Base-by-base conservation (phyloP, 2,113 vertebrate genomes). In the Psettodes erumei region DNA sequence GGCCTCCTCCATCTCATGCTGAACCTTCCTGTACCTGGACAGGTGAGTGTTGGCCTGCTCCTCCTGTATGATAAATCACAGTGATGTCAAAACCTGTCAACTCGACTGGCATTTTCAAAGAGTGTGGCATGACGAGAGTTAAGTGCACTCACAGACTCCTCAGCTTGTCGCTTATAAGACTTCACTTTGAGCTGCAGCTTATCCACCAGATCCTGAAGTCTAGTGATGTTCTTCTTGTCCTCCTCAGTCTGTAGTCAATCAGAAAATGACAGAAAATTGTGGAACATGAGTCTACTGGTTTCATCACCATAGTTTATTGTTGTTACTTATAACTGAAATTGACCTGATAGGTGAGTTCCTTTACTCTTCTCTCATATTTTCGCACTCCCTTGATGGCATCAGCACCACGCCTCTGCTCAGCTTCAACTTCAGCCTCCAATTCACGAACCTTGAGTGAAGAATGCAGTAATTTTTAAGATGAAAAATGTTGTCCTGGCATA, bases 1-100 rank as follows among this genome's bases (percentile, higher is more conserved):
- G 7, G 95, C 94, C 45, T 96, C 95, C 76, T 96, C 95, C 89
- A 96, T 89, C 73, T 96, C 94, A 2, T 96, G 95, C 90, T 96
- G 95, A 43, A 92, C 93, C 82, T 94, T 95, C 83, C 94, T 94
- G 90, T 94, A 94, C 81, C 91, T 91, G 78, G 91, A 87, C 72
- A 94, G 60, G 75, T 95, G 89, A 2, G 3, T 53, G 70, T 86
- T 94, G 77, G 92, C 90, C 73, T 90, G 75, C 50, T 94, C 89
- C 63, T 92, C 96, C 94, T 95, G 83, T 45, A 10, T 7, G 43
- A 43, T 6, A 56, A 71, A 3, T 11, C 50, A 73, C 15, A 69
- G 11, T 63, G 6, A 69, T 2, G 15, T 86, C 53, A 85, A 60
- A 69, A 54, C 5, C 4, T 37, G 10, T 45, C 0, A 7, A 53